Conservation (phyloP, 2,888 invertebrate species). For the Phasia obesa region DNA sequence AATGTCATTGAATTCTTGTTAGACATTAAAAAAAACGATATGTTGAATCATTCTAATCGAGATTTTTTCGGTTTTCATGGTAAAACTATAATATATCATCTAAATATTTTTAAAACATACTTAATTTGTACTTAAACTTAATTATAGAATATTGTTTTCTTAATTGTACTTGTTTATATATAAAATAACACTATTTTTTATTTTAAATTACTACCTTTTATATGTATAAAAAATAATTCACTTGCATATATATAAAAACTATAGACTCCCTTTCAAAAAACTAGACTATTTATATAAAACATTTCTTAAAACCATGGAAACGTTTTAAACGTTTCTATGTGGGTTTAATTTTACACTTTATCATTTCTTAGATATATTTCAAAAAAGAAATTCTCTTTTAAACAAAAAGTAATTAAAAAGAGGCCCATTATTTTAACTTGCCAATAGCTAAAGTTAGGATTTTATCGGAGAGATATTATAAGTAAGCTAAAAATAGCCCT, state of each 20-base stretch:
- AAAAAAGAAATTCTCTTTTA: slow-evolving; percentile 56
- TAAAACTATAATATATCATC: slow-evolving; percentile 37
- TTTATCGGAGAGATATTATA: no score
- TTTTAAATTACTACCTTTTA: slow-evolving; percentile 31
- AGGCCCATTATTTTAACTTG: no score
- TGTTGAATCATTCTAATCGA: slow-evolving; percentile 25
- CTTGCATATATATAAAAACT: slow-evolving; percentile 64
- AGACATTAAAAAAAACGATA: slow-evolving; percentile 37
- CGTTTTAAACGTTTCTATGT: slow-evolving; percentile 62
- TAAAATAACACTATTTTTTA: slow-evolving; percentile 40
- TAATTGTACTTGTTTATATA: slow-evolving; percentile 28
- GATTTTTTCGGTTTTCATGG: slow-evolving; percentile 10
- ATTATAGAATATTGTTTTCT: slow-evolving; percentile 19
- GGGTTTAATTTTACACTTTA: slow-evolving; percentile 20
- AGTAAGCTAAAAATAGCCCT: no score
- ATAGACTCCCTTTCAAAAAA: slow-evolving; percentile 66
- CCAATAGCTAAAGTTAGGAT: no score
- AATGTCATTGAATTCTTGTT: slow-evolving; percentile 27
- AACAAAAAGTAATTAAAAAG: slow-evolving; percentile 11
- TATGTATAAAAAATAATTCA: slow-evolving; percentile 66
- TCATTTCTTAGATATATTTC: slow-evolving; percentile 24
- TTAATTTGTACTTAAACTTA: slow-evolving; percentile 70
- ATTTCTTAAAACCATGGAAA: slow-evolving; percentile 26
- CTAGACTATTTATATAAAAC: slow-evolving; percentile 54
- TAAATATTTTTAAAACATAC: slow-evolving; percentile 49